Conservation (phyloP, 2,113 vertebrate genomes). For the Archocentrus centrarchus region DNA sequence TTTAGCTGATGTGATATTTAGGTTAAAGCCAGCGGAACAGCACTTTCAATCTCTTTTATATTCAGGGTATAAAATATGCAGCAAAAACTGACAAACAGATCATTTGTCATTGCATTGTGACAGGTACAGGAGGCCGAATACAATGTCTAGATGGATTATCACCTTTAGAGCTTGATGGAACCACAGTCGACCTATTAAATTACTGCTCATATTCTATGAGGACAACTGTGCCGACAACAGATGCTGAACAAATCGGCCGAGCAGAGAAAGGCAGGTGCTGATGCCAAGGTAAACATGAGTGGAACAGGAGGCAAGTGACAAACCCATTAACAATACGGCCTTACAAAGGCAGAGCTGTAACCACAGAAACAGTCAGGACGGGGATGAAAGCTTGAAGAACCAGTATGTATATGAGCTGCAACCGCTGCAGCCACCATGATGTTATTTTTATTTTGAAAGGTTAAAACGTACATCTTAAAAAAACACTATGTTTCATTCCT, state of each 20-base stretch:
- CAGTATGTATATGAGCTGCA: neutral
- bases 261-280: constrained; percentile 18
- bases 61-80: neutral
- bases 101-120: constrained; percentile 20
- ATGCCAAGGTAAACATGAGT: constrained; percentile 45
- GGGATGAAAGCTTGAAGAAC: neutral
- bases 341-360: constrained; percentile 3
- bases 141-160: constrained; percentile 24
- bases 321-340: constrained; percentile 7
- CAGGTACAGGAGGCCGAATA: constrained; percentile 1
- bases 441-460: neutral
- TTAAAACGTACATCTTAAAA: neutral
- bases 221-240: constrained; percentile 14
- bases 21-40: neutral
- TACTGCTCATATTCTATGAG: neutral
- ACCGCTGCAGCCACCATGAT: too few species aligned
- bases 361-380: neutral
- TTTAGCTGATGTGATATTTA: neutral
- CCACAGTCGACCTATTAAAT: constrained; percentile 30
- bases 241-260: neutral
- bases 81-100: neutral
- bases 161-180: neutral
- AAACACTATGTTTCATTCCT: fast-evolving
- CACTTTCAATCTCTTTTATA: neutral
- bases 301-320: constrained; percentile 18